Base-by-base conservation (phyloP, 2,113 vertebrate genomes). In the Elephas maximus region DNA sequence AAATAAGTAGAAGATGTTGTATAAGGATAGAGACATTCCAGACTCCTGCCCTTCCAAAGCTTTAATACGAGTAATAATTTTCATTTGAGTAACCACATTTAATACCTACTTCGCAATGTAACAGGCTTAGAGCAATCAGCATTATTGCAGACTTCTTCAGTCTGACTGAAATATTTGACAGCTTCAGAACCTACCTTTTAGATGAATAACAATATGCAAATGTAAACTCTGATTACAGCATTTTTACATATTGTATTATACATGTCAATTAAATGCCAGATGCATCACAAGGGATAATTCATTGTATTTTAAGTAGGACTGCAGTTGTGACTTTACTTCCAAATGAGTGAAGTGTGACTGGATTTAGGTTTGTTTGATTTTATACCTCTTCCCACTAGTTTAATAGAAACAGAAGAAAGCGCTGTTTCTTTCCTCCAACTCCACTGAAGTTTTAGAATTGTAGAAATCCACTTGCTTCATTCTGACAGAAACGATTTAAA, bases 291-390 rank as follows among this genome's bases (percentile, higher is more conserved):
- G 78, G 65, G 76, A 17, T 23, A 51, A 71, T 76, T 92, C 44
- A 77, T 81, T 76, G 89, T 63, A 33, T 60, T 51, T 76, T 37
- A 44, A 33, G 24, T 94, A 92, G 63, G 53, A 95, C 53, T 57
- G n/a, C 5, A 30, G 63, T 8, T 26, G 15, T 57, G 80, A 82
- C 11, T 86, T 80, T 85, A 69, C 9, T 77, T 82, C 24, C n/a
- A 90, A 71, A 30, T 63, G 33, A 69, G 20, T 26, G 5, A 82
- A 45, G 7, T 30, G 30, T 14, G 76, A 86, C 23, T 57, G 21
- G 41, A 76, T 53, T 90, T 45, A 12, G 44, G 48, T 45, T n/a
- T 51, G 65, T 15, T 20, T 67, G 44, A n/a, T 67, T 57, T 45
- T 74, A 4, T 44, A 45, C 53, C 12, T 9, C 14, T 69, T 28